Conservation (phyloP, 2,888 invertebrate genomes). For the Drosophila subquinaria region DNA sequence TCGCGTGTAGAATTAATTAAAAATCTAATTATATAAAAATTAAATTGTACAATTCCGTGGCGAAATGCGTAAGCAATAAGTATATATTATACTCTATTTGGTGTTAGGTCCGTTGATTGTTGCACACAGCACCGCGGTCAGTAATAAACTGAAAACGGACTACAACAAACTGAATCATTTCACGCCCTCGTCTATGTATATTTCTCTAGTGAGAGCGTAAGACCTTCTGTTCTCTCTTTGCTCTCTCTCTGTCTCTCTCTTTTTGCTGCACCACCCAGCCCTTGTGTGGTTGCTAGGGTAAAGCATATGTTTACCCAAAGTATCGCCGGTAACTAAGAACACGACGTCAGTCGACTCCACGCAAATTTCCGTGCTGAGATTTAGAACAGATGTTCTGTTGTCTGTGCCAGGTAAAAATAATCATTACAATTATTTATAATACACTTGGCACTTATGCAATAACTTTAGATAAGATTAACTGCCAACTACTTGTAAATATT, state of each 20-base stretch:
- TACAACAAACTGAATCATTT: conserved; percentile 52
- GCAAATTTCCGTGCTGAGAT: conserved; percentile 35
- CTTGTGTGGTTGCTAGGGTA: conserved; percentile 31
- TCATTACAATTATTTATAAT: conserved; percentile 16
- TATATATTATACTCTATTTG: conserved; percentile 23
- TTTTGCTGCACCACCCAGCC: conserved; percentile 37
- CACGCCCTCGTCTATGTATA: conserved; percentile 3
- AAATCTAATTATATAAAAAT: conserved; percentile 65
- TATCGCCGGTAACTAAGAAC: conserved; percentile 7
- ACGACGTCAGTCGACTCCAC: conserved; percentile 28
- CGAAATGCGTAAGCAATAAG: conserved; percentile 42
- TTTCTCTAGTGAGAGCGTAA: conserved; percentile 6
- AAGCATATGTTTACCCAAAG: conserved; percentile 41
- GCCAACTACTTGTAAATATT: conserved; percentile 11
- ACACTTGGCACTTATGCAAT: conserved; percentile 2
- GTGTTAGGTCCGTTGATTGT: conserved; percentile 25
- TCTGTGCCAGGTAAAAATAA: conserved; percentile 34
- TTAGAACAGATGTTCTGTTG: conserved; percentile 56
- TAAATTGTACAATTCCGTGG: conserved; percentile 33
- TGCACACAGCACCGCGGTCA: conserved; percentile 60
- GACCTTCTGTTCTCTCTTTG: background rate
- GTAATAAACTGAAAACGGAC: conserved; percentile 17
- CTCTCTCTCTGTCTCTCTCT: conserved; percentile 19
- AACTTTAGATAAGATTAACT: conserved; percentile 41
- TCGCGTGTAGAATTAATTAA: conserved; percentile 3